phyloP scores from a whole-genome alignment of 2,888 invertebrate genomes.

The Thelaira solivaga region DNA sequence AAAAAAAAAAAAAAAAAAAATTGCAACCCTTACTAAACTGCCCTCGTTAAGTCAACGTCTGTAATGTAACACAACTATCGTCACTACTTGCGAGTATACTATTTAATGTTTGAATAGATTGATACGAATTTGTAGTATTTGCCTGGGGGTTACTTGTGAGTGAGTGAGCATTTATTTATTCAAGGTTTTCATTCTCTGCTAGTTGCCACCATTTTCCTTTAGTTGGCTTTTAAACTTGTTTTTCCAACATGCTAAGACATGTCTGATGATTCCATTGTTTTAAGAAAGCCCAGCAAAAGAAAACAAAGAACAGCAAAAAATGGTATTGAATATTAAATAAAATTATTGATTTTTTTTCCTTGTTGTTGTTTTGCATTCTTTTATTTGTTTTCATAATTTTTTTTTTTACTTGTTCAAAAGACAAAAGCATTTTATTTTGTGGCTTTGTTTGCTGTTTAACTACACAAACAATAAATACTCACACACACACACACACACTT shows the following conservation, averaged over 20 bases:
- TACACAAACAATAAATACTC: neutral
- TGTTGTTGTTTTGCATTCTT: neutral
- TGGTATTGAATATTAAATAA: conserved; percentile 51
- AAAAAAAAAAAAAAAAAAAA: neutral
- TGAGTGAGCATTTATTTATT: conserved; percentile 30
- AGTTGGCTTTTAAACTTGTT: neutral
- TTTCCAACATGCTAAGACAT: conserved; percentile 31
- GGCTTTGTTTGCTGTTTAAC: neutral
- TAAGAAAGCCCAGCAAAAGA: neutral
- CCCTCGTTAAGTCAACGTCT: neutral
- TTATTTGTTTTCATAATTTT: neutral
- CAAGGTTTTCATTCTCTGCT: conserved; percentile 31
- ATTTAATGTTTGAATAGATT: conserved; percentile 21
- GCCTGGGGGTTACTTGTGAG: neutral
- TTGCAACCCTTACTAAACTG: neutral
- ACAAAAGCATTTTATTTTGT: conserved; percentile 4
- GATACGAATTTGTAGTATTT: neutral
- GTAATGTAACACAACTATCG: neutral
- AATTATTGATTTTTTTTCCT: conserved; percentile 44
- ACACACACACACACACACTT: no score
- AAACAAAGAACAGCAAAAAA: neutral
- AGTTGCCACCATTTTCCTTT: neutral
- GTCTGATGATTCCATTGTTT: conserved; percentile 43
- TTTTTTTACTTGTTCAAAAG: neutral
- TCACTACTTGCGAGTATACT: neutral